Evolutionary conservation across 1,140 invertebrate species (phyloP), one percentile per base, ranked within the genome.

Genomic region (Cephus cinctus): DNA sequence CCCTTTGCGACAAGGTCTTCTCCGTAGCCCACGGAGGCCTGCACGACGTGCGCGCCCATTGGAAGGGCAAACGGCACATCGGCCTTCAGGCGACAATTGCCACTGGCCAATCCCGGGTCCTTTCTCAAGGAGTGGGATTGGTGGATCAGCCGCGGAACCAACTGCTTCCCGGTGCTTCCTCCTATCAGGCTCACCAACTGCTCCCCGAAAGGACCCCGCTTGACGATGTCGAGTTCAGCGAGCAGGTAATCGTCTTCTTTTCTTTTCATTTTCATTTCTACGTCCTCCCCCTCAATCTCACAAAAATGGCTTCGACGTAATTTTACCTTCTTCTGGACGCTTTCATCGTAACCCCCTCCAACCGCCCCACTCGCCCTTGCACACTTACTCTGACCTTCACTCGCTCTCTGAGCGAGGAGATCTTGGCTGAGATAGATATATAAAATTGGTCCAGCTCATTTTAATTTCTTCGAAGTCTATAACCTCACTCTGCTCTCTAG

Each of bases 11-110:
- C 44, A 69, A 70, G 49, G 45, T 57, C 18, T 70, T 70, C 54
- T 62, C 62, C 25, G 59, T 69, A 15, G 57, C 63, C 38, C 69
- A 68, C 54, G 62, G 69, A 30, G 64, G 63, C 12, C 43, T 68
- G 38, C 59, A 69, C 47, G 63, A 67, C 51, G 67, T 67, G 36
- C 65, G 63, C 47, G 59, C 67, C 20, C 66, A 70, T 50, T 67
- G 61, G 48, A 69, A 68, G 45, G 63, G 62, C 42, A 69, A 71
- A 61, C 61, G 63, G 50, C 67, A 67, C 50, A 57, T 58, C 36
- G 47, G 39, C 42, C 47, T 68, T 31, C 52, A 59, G 31, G 43
- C 27, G 27, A 41, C 41, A 20, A 43, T 41, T 22, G 27, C 25
- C 11, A 12, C 34, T 36, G 19, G 15, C 42, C 47, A 49, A 52